Conservation (phyloP, 2,113 vertebrate species). For the Rattus rattus region DNA sequence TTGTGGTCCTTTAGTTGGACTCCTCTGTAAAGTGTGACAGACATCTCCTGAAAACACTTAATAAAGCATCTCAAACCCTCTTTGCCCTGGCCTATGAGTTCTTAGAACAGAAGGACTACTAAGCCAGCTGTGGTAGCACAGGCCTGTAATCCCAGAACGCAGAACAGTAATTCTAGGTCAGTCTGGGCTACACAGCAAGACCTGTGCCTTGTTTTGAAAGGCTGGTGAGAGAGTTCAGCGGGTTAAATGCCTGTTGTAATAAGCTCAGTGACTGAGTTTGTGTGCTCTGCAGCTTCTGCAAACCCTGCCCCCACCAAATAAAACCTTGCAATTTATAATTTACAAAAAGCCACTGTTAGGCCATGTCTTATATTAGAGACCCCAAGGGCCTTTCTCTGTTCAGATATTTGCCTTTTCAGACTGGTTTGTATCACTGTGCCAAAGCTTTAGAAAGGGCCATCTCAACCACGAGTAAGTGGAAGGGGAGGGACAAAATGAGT, state of each 20-base stretch:
- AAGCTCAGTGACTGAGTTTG: background rate
- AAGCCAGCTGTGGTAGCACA: background rate
- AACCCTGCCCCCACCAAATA: background rate
- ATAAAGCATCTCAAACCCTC: background rate
- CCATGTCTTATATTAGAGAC: background rate
- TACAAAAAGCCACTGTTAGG: background rate
- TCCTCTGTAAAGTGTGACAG: background rate
- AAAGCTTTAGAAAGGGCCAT: background rate
- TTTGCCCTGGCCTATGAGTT: background rate
- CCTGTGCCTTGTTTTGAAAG: background rate
- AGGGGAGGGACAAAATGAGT: background rate
- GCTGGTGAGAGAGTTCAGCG: too few relatives aligned
- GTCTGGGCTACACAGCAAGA: background rate
- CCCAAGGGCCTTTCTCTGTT: background rate
- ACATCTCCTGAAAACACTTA: background rate
- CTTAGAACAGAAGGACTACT: background rate
- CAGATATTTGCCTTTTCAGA: conserved; percentile 17
- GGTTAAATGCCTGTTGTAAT: background rate
- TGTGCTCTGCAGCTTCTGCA: too few relatives aligned
- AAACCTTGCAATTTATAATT: background rate
- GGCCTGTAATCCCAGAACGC: background rate
- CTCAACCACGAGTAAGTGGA: background rate
- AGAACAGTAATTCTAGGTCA: background rate
- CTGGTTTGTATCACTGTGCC: background rate
- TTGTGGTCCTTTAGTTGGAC: background rate